These are phyloP conservation scores for Natator depressus DNA, from an alignment of 2,113 vertebrate genomes.

Conservation along the genomic window DNA sequence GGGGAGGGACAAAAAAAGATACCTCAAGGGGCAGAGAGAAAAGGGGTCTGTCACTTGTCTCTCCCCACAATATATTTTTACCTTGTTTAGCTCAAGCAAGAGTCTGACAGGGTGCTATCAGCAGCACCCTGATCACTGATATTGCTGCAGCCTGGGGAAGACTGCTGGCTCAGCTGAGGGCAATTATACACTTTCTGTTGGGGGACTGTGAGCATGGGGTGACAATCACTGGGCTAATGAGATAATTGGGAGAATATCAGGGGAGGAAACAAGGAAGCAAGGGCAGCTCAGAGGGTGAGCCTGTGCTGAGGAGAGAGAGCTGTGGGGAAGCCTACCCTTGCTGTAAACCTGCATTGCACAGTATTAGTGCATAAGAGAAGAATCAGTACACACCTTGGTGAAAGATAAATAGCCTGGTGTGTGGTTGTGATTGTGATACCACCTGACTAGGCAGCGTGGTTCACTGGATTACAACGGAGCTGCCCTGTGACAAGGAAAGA, in stretches of 20 bases:
- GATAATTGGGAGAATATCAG: background rate
- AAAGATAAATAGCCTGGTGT: background rate
- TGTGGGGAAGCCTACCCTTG: background rate
- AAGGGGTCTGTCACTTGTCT: background rate
- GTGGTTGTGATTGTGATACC: background rate
- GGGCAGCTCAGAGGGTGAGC: background rate
- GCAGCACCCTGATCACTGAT: background rate
- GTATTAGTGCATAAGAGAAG: background rate
- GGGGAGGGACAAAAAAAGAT: background rate
- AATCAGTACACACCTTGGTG: background rate
- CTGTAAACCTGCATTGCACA: background rate
- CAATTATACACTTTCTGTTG: background rate
- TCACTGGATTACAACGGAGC: background rate
- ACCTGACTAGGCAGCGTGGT: background rate
- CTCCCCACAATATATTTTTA: background rate
- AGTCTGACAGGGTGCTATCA: background rate
- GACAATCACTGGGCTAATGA: background rate
- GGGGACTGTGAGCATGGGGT: background rate
- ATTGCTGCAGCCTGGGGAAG: background rate
- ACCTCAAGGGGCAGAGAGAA: background rate
- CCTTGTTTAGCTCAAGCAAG: background rate
- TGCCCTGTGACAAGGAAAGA: background rate
- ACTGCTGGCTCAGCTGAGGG: background rate
- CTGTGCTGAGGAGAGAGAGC: background rate
- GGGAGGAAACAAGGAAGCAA: background rate